A percentile compares a stretch with the other conserved stretches of the same genome.
These are phyloP conservation scores for Falco rusticolus DNA, from an alignment of 2,797 vertebrate species.

Conservation along the genomic window DNA sequence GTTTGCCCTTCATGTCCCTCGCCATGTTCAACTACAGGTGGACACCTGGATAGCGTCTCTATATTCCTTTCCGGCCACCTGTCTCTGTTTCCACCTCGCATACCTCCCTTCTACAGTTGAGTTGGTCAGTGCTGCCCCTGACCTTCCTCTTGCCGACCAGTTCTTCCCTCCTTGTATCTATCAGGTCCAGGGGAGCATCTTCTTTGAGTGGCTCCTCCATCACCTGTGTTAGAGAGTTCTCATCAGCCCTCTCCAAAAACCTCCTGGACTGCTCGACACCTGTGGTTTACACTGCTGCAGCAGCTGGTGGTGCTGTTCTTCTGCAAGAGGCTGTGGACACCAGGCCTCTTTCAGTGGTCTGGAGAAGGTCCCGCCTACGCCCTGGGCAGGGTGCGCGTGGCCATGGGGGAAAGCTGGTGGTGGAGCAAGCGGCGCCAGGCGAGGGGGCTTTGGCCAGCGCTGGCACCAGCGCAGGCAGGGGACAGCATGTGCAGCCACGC, in stretches of 20 bases:
- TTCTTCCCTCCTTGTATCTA: neutral
- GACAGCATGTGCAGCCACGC: no score
- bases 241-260: neutral
- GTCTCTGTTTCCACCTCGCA: neutral
- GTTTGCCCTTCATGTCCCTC: neutral
- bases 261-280: neutral
- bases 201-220: neutral
- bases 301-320: neutral
- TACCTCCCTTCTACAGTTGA: neutral
- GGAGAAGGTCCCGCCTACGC: neutral
- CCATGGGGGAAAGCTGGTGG: neutral
- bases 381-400: accelerated
- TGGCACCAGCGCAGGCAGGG: neutral
- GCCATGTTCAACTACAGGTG: neutral
- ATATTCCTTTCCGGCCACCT: neutral
- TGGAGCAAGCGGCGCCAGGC: neutral
- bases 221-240: neutral
- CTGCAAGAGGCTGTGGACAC: neutral
- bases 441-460: no score
- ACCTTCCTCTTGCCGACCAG: neutral
- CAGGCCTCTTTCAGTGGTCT: neutral
- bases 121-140: no score
- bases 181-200: neutral
- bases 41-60: neutral
- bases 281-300: neutral